Evolutionary conservation across 2,113 vertebrate genomes (phyloP).

Genomic region (Thinocorus orbignyianus): DNA sequence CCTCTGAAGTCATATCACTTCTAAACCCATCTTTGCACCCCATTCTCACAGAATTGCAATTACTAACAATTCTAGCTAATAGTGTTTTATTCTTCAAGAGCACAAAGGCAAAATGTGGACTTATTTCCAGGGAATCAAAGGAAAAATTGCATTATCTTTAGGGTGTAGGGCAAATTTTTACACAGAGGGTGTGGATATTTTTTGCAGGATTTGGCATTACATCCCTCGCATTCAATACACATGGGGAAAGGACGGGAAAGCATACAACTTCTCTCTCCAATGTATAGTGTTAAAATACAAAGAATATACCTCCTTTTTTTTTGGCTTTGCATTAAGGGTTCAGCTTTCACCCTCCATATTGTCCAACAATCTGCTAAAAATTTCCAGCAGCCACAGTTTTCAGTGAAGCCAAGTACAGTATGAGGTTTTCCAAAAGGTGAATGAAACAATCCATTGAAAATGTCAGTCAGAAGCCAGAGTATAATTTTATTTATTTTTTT

Average conservation of each 20-base stretch:
- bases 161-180: background rate
- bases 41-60: background rate
- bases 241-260: background rate
- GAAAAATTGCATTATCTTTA: background rate
- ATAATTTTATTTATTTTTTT: conserved; percentile 54
- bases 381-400: conserved; percentile 30
- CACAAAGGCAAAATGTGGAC: background rate
- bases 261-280: background rate
- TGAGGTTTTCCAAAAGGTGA: conserved; percentile 52
- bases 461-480: conserved; percentile 53
- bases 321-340: background rate
- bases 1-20: background rate
- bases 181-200: background rate
- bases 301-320: background rate
- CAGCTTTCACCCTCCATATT: background rate
- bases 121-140: background rate
- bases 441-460: conserved; percentile 55
- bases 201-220: background rate
- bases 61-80: background rate
- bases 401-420: background rate
- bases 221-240: rapidly evolving
- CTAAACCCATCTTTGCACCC: background rate
- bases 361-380: conserved; percentile 15
- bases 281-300: background rate
- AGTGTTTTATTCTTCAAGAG: background rate